Evolutionary conservation across 2,888 invertebrate genomes (phyloP).

Genomic region (Melikaiella ostensackeni): DNA sequence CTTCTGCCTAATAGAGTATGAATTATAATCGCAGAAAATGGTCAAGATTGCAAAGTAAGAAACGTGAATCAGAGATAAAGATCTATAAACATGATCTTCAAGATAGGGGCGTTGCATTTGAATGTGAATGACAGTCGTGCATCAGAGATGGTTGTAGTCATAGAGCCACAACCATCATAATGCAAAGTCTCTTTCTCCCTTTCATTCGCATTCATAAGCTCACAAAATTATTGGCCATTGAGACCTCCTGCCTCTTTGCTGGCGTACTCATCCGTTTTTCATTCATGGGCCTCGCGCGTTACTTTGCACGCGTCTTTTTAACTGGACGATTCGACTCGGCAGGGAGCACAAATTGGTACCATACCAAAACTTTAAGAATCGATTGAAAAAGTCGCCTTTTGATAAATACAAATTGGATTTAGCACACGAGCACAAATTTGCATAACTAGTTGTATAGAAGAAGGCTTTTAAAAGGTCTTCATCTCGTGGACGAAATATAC

Average conservation of each 20-base stretch:
- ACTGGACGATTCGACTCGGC: conserved; percentile 40
- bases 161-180: conserved; percentile 34
- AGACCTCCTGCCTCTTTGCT: conserved; percentile 68
- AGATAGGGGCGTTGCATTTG: conserved; percentile 63
- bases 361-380: conserved; percentile 44
- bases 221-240: conserved; percentile 71
- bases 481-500: conserved; percentile 17
- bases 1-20: neutral
- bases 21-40: conserved; percentile 31
- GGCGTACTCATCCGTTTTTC: conserved; percentile 64
- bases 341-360: conserved; percentile 51
- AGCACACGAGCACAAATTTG: conserved; percentile 29
- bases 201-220: conserved; percentile 65
- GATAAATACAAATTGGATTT: conserved; percentile 37
- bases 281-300: conserved; percentile 60
- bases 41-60: conserved; percentile 11
- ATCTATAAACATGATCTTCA: neutral
- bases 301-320: conserved; percentile 54
- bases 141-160: conserved; percentile 52
- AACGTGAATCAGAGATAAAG: conserved; percentile 11
- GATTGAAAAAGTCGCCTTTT: conserved; percentile 38
- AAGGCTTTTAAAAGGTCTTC: conserved; percentile 32
- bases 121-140: conserved; percentile 68
- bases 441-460: conserved; percentile 34
- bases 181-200: conserved; percentile 25